Evolutionary conservation across 2,797 vertebrate genomes (phyloP).

Genomic region (Nasua narica): DNA sequence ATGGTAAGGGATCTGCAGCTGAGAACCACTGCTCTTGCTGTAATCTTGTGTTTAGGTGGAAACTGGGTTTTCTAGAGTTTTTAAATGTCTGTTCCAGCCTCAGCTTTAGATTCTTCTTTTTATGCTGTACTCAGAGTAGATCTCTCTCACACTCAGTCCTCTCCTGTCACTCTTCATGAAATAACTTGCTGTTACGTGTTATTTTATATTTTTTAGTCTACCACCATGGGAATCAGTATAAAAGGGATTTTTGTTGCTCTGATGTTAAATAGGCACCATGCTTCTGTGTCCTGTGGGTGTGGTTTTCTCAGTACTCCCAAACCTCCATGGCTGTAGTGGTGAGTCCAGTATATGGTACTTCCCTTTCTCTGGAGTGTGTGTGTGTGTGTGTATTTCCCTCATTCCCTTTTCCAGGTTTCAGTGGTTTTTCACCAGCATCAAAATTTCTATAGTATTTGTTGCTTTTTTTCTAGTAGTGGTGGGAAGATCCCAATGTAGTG

Average conservation of each 20-base stretch:
- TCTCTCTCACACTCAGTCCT: background rate
- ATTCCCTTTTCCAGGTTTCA: background rate
- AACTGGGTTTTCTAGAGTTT: background rate
- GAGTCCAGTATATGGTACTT: background rate
- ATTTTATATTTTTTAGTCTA: background rate
- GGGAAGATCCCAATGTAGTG: background rate
- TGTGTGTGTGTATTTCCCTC: too few species aligned
- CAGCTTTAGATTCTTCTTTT: background rate
- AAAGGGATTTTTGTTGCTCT: background rate
- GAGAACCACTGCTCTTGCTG: background rate
- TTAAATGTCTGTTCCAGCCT: background rate
- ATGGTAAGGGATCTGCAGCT: background rate
- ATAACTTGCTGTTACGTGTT: background rate
- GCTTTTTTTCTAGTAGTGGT: background rate
- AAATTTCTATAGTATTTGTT: background rate
- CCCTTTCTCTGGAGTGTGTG: background rate
- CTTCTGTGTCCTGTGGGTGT: background rate
- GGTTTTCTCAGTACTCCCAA: background rate
- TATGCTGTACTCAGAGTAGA: background rate
- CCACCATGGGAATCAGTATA: background rate
- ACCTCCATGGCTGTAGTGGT: background rate
- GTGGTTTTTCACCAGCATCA: background rate
- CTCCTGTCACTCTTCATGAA: background rate
- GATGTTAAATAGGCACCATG: too few species aligned
- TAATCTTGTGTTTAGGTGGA: background rate